Evolutionary conservation across 1,140 invertebrate species (phyloP).

Genomic region (Bombus cullumanus): DNA sequence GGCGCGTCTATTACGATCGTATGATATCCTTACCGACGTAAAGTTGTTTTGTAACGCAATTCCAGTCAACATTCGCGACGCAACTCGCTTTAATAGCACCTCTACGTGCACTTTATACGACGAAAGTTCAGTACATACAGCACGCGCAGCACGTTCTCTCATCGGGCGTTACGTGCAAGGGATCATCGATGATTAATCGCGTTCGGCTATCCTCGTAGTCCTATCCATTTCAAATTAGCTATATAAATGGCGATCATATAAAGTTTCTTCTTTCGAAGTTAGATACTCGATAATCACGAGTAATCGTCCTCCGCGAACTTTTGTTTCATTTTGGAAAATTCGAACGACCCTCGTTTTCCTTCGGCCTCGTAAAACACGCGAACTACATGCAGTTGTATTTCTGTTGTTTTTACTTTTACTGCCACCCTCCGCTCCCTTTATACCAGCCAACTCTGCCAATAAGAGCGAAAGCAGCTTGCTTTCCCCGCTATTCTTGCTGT

Average conservation of each 20-base stretch:
- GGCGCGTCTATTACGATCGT: neutral
- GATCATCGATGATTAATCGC: neutral
- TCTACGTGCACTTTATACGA: neutral
- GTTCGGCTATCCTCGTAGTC: neutral
- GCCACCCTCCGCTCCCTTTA: neutral
- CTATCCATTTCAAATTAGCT: neutral
- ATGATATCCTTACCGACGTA: neutral
- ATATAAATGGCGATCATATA: no score
- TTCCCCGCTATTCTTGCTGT: neutral
- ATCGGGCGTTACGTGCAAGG: neutral
- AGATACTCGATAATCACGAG: no score
- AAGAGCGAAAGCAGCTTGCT: neutral
- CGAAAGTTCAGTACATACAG: neutral
- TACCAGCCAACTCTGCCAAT: neutral
- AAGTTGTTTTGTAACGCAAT: neutral
- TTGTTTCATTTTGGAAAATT: conserved; percentile 5
- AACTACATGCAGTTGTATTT: neutral
- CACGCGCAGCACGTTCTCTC: neutral
- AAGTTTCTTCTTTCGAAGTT: neutral
- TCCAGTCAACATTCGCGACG: neutral
- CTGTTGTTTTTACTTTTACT: neutral
- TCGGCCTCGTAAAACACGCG: neutral
- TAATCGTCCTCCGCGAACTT: no score
- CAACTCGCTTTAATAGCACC: neutral
- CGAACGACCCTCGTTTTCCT: neutral